Evolutionary conservation across 1,140 invertebrate genomes (phyloP).

Genomic region (Ostrea denselamellosa): DNA sequence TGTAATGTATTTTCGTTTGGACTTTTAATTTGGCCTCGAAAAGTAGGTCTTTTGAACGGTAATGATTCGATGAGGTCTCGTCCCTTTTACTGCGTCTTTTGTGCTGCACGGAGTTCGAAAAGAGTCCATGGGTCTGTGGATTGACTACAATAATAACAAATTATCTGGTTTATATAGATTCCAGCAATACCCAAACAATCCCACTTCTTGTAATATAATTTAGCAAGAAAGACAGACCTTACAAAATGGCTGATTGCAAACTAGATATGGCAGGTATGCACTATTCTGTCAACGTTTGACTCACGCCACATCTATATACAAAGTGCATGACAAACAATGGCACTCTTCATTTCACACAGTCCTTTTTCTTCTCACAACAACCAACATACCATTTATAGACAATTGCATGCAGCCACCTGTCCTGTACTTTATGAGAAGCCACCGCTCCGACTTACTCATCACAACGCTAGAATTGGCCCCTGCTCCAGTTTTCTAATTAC

Average conservation of each 20-base stretch:
- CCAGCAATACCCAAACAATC: not conserved
- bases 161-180: not conserved
- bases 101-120: not conserved
- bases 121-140: too few species aligned
- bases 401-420: not conserved
- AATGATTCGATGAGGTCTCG: not conserved
- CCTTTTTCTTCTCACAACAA: not conserved
- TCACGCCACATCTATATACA: not conserved
- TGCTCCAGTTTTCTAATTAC: constrained; percentile 13
- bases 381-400: not conserved
- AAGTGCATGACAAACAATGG: not conserved
- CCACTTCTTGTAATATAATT: not conserved
- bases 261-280: not conserved
- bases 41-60: not conserved
- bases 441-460: constrained; percentile 10
- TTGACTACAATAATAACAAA: not conserved
- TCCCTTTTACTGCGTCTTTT: not conserved
- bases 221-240: too few species aligned
- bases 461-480: not conserved
- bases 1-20: not conserved
- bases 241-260: not conserved
- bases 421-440: not conserved
- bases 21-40: not conserved
- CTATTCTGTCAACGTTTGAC: not conserved
- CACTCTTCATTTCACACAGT: not conserved